phyloP scores from a whole-genome alignment of 2,888 invertebrate species.

The Sarcophaga rosellei region DNA sequence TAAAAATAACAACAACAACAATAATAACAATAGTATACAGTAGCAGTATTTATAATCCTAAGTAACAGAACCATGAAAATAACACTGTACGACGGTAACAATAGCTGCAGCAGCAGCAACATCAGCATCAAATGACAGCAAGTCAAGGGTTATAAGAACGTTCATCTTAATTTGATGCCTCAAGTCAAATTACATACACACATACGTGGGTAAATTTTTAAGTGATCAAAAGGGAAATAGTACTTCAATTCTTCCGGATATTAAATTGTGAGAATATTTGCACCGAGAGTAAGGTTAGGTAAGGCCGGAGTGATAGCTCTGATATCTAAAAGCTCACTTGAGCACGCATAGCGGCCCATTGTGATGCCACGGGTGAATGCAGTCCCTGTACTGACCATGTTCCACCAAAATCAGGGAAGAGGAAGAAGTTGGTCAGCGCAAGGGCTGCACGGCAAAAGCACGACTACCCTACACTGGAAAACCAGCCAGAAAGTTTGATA shows the following conservation, averaged over 20 bases:
- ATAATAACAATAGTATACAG: conserved; percentile 8
- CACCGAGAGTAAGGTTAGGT: too few relatives aligned
- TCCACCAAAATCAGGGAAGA: too few relatives aligned
- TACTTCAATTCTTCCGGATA: background rate
- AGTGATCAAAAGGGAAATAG: background rate
- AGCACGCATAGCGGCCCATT: too few relatives aligned
- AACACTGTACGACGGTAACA: background rate
- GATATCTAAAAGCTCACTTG: too few relatives aligned
- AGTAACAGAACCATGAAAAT: conserved; percentile 23
- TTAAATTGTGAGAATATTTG: too few relatives aligned
- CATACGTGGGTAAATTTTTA: conserved; percentile 1
- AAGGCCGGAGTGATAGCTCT: too few relatives aligned
- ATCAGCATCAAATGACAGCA: conserved; percentile 22
- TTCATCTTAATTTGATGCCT: conserved; percentile 68
- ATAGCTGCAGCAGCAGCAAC: background rate
- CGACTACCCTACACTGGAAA: too few relatives aligned
- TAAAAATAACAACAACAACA: conserved; percentile 5
- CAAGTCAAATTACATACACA: conserved; percentile 48
- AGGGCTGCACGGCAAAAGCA: too few relatives aligned
- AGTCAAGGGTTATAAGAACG: conserved; percentile 65
- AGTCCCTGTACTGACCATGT: too few relatives aligned
- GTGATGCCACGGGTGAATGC: too few relatives aligned
- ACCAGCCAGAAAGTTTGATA: too few relatives aligned
- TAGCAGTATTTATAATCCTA: background rate
- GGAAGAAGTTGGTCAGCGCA: too few relatives aligned